These are phyloP conservation scores for Lamellibrachia satsuma DNA, from an alignment of 2,888 invertebrate genomes.

Conservation along the genomic window DNA sequence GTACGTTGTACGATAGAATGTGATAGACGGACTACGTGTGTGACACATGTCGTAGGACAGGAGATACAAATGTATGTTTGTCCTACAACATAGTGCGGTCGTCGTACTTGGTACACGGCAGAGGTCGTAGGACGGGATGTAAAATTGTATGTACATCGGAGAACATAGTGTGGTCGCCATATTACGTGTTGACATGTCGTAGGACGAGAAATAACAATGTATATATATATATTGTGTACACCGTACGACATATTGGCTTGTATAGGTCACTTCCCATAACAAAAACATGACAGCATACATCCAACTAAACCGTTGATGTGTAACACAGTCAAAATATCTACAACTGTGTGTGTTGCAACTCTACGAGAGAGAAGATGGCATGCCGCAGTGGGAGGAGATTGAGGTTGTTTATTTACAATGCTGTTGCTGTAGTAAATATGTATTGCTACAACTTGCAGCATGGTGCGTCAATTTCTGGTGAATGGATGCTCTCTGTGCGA, in stretches of 20 bases:
- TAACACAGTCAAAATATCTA: not conserved
- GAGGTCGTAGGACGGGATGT: not conserved
- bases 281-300: not conserved
- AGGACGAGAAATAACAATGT: not conserved
- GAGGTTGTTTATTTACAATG: not conserved
- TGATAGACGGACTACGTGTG: too few species aligned
- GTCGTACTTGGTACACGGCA: not conserved
- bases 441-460: not conserved
- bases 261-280: not conserved
- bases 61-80: too few species aligned
- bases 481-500: not conserved
- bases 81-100: not conserved
- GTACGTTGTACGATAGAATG: too few species aligned
- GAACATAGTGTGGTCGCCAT: not conserved
- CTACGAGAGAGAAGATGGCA: not conserved
- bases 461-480: not conserved
- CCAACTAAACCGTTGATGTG: not conserved
- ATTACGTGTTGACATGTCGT: not conserved
- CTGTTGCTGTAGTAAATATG: not conserved
- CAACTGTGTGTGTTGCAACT: not conserved
- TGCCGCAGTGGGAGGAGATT: not conserved
- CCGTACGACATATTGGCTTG: not conserved
- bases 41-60: too few species aligned
- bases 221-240: not conserved
- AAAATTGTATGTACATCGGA: not conserved